Evolutionary conservation across 35 echinoderm and acorn worm genomes (phyloP).

Genomic region (Heliocidaris tuberculata): DNA sequence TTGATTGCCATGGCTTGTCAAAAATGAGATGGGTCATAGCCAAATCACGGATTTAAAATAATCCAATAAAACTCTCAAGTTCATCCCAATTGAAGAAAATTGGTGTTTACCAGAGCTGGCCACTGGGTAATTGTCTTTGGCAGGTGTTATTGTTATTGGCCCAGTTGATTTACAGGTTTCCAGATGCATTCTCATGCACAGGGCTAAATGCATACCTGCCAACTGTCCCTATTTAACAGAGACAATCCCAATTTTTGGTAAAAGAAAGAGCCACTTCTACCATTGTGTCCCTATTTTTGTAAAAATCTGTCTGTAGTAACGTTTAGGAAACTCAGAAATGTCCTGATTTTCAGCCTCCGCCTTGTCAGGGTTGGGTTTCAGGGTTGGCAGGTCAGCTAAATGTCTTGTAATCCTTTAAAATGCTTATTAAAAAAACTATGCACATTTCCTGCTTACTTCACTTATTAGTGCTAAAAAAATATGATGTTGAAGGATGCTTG

Average conservation of each 20-base stretch:
- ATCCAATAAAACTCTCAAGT: not conserved
- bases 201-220: no score
- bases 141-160: not conserved
- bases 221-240: no score
- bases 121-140: not conserved
- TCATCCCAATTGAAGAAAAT: not conserved
- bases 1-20: not conserved
- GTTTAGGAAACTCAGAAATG: no score
- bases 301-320: no score
- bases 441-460: not conserved
- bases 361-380: no score
- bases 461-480: not conserved
- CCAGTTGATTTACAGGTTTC: not conserved
- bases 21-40: not conserved
- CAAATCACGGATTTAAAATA: not conserved
- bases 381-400: no score
- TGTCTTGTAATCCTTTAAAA: not conserved
- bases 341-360: no score
- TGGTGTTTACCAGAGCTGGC: not conserved
- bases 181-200: not conserved
- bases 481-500: no score
- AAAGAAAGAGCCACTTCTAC: no score
- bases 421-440: not conserved
- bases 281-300: no score
- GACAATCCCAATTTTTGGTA: no score